phyloP scores from a whole-genome alignment of 2,888 invertebrate genomes.

The Synergus itoensis region DNA sequence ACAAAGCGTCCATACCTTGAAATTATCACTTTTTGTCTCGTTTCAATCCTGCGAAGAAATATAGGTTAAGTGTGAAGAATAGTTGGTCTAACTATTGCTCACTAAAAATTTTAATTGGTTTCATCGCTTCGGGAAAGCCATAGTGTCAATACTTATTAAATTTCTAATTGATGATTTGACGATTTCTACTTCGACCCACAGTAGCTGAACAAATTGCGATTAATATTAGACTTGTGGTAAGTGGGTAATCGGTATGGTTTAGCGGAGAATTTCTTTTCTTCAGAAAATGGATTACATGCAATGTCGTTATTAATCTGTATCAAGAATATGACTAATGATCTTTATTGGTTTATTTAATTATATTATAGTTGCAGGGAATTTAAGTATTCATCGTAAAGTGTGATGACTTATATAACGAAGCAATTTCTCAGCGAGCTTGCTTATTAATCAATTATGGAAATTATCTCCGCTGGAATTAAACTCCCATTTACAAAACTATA shows the following conservation, averaged over 20 bases:
- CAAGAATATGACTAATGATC: background rate
- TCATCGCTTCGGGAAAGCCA: constrained; percentile 24
- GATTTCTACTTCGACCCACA: constrained; percentile 38
- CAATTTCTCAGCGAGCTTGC: background rate
- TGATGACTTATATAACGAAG: background rate
- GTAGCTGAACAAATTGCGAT: constrained; percentile 28
- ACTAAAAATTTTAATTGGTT: constrained; percentile 33
- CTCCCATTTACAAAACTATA: no score
- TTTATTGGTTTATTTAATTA: constrained; percentile 2
- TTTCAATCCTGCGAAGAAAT: constrained; percentile 1
- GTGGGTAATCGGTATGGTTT: constrained; percentile 33
- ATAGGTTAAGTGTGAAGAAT: background rate
- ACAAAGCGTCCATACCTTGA: constrained; percentile 24
- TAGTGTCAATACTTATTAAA: constrained; percentile 37
- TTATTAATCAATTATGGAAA: background rate
- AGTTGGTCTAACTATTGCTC: constrained; percentile 6
- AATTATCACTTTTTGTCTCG: constrained; percentile 11
- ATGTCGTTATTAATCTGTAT: constrained; percentile 6
- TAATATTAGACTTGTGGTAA: constrained; percentile 19
- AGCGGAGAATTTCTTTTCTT: constrained; percentile 22
- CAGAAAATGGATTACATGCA: constrained; percentile 7
- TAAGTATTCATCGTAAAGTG: background rate
- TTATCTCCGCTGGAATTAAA: background rate
- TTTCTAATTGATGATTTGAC: constrained; percentile 41
- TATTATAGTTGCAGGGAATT: background rate